These are phyloP conservation scores for Chymomyza costata DNA, from an alignment of 1,140 invertebrate species.

Conservation along the genomic window DNA sequence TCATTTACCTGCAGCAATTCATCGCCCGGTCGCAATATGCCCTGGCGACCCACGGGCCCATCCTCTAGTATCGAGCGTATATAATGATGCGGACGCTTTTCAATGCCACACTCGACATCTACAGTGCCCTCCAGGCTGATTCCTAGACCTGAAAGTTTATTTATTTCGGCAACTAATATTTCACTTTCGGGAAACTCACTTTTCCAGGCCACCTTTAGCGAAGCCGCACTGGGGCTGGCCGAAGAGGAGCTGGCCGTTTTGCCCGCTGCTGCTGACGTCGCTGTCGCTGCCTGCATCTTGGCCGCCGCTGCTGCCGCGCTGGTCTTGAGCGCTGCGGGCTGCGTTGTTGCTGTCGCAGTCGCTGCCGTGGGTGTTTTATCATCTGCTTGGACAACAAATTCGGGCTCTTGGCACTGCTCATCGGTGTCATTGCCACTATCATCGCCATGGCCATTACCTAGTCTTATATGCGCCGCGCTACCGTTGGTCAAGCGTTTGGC, in stretches of 20 bases:
- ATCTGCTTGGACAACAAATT: slow-evolving; percentile 6
- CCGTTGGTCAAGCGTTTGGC: slow-evolving; percentile 22
- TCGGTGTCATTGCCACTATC: slow-evolving; percentile 66
- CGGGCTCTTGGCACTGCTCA: slow-evolving; percentile 60
- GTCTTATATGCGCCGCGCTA: slow-evolving; percentile 15
- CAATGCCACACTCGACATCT: slow-evolving; percentile 88
- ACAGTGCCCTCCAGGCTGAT: slow-evolving; percentile 96
- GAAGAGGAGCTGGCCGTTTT: slow-evolving; percentile 15
- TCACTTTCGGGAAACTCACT: slow-evolving; percentile 84
- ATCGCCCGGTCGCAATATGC: slow-evolving; percentile 88
- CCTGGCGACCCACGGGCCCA: slow-evolving; percentile 90
- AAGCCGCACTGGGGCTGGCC: slow-evolving; percentile 58
- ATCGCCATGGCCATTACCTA: slow-evolving; percentile 40
- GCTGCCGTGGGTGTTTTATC: slow-evolving; percentile 53
- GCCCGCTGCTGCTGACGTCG: slow-evolving; percentile 1
- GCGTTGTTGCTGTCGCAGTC: slow-evolving; percentile 27
- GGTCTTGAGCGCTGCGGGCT: background rate
- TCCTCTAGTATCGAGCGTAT: slow-evolving; percentile 90
- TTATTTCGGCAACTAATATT: slow-evolving; percentile 87
- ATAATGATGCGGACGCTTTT: slow-evolving; percentile 90
- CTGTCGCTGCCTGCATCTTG: background rate
- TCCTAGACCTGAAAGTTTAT: slow-evolving; percentile 90
- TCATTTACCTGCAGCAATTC: slow-evolving; percentile 94
- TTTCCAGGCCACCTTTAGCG: slow-evolving; percentile 79
- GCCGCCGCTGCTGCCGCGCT: background rate